Base-by-base conservation (phyloP, 2,113 vertebrate species). In the Onychostoma macrolepis region DNA sequence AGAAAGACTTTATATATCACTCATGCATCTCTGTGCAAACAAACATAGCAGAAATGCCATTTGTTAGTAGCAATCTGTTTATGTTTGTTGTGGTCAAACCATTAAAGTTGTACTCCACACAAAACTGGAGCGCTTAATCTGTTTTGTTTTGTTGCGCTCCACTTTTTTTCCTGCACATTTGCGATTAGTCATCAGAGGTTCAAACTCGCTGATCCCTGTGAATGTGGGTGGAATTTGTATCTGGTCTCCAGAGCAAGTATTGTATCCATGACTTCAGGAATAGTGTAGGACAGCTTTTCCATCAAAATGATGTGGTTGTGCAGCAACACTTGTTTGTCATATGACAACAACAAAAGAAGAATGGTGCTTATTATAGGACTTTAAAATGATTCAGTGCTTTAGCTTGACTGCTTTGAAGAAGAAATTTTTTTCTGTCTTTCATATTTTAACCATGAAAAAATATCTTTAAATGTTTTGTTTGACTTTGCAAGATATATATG, bases 111-210 rank as follows among this genome's bases (percentile, higher is more conserved):
- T 48, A 67, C 63, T 71, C 63, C 26, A 50, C 69, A 50, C 80
- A 8, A 83, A 69, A 69, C 5, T 83, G 13, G 26, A 43, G 79
- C 76, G 30, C 76, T 43, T 61, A 81, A 63, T 63, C 53, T 26
- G 28, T 45, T 58, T 80, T 38, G 65, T 69, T 21, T 80, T 38
- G 65, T 69, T 21, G 53, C 56, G 86, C 84, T 80, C 84, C 63
- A 61, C 90, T 88, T 17, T 89, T 90, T 87, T 89, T 94, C 94
- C 91, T 93, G 91, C 91, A 92, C 93, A 92, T 91, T 91, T 91
- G 86, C 87, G 90, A 92, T 94, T 94, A 94, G 92, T 95, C 93
- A 94, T 88, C 65, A 86, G 89, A 91, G 89, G 88, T 86, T 85
- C 89, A 90, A 92, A 91, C 82, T 91, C 67, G 76, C 88, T 36